Evolutionary conservation across 2,888 invertebrate species (phyloP).

Genomic region (Andrena bicolor): DNA sequence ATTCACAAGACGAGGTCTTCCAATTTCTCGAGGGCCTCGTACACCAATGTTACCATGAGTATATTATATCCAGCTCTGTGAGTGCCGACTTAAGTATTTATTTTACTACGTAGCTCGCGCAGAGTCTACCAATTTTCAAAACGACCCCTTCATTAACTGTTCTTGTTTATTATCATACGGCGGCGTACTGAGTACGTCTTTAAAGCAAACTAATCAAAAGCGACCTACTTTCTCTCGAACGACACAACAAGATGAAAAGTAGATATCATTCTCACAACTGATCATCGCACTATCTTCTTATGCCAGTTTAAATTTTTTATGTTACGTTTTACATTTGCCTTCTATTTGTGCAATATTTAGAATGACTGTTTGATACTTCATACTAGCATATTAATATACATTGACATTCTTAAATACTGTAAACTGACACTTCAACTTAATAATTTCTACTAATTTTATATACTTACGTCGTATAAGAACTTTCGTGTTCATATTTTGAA

Average conservation of each 20-base stretch:
- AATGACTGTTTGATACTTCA: too few relatives aligned
- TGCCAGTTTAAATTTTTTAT: too few relatives aligned
- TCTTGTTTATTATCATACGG: slow-evolving; percentile 8
- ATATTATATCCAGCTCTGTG: slow-evolving; percentile 57
- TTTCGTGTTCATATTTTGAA: too few relatives aligned
- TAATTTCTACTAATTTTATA: too few relatives aligned
- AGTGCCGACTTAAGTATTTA: slow-evolving; percentile 65
- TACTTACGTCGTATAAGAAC: too few relatives aligned
- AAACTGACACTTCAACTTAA: too few relatives aligned
- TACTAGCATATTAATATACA: too few relatives aligned
- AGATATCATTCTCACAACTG: too few relatives aligned
- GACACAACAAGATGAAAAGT: not conserved
- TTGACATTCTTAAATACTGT: too few relatives aligned
- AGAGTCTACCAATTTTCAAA: slow-evolving; percentile 50
- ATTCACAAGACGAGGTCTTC: slow-evolving; percentile 62
- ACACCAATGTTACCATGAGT: slow-evolving; percentile 38
- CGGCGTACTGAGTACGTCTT: not conserved
- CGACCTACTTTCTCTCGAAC: not conserved
- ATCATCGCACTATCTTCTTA: too few relatives aligned
- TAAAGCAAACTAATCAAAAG: slow-evolving; percentile 27
- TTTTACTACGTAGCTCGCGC: slow-evolving; percentile 37
- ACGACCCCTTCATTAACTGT: slow-evolving; percentile 59
- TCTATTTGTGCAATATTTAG: too few relatives aligned
- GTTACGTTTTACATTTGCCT: too few relatives aligned
- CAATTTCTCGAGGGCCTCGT: slow-evolving; percentile 33